These are phyloP conservation scores for Pomacea maculata DNA, from an alignment of 1,140 invertebrate genomes.

Conservation along the genomic window DNA sequence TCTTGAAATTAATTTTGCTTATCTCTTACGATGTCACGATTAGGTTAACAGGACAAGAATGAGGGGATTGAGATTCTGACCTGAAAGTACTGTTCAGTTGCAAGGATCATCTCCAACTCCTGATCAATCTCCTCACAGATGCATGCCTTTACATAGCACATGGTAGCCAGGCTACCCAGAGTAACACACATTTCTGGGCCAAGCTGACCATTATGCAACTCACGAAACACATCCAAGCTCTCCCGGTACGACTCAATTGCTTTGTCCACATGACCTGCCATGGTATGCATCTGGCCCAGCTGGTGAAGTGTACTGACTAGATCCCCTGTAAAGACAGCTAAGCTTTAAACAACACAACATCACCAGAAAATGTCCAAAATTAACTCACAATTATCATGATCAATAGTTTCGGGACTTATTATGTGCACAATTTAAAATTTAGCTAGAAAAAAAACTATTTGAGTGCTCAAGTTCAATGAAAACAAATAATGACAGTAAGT, in stretches of 20 bases:
- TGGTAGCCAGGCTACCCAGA: slow-evolving; percentile 58
- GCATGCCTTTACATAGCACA: slow-evolving; percentile 63
- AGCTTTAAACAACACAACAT: too few relatives aligned
- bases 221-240: slow-evolving; percentile 55
- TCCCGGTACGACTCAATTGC: slow-evolving; percentile 61
- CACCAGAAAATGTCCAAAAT: too few relatives aligned
- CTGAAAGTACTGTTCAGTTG: slow-evolving; percentile 56
- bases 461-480: too few relatives aligned
- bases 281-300: slow-evolving; percentile 60
- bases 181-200: slow-evolving; percentile 58
- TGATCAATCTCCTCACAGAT: slow-evolving; percentile 53
- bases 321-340: slow-evolving; percentile 34
- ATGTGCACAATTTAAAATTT: too few relatives aligned
- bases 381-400: too few relatives aligned
- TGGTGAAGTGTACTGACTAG: slow-evolving; percentile 55
- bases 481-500: too few relatives aligned
- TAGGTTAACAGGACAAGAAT: background rate
- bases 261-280: slow-evolving; percentile 59
- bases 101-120: slow-evolving; percentile 55
- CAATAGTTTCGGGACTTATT: too few relatives aligned
- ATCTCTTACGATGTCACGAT: background rate
- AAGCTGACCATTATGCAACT: slow-evolving; percentile 56
- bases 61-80: slow-evolving; percentile 11
- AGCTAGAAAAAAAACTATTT: too few relatives aligned
- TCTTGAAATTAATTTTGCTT: background rate